These are phyloP conservation scores for Trogon surrucura DNA, from an alignment of 2,113 vertebrate species.

Conservation along the genomic window DNA sequence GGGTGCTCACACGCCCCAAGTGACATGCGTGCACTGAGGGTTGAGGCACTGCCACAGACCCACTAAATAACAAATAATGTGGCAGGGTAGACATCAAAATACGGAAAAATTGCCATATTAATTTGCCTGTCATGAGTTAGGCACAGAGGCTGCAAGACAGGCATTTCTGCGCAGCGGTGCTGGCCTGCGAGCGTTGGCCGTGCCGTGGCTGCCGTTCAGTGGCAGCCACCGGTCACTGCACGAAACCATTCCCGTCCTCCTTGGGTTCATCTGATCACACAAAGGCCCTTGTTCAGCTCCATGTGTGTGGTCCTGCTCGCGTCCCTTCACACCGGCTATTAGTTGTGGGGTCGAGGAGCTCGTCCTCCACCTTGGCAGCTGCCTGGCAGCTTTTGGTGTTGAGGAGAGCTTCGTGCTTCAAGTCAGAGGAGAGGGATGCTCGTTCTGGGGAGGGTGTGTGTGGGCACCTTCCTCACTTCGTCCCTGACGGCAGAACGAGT, in stretches of 20 bases:
- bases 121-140: background rate
- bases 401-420: background rate
- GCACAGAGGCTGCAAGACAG: background rate
- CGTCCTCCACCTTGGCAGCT: background rate
- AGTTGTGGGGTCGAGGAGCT: background rate
- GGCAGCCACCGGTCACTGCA: background rate
- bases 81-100: background rate
- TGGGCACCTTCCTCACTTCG: background rate
- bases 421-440: background rate
- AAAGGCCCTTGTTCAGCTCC: background rate
- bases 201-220: background rate
- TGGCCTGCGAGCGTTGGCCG: background rate
- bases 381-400: fast-evolving
- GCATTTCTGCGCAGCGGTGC: background rate
- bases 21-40: background rate
- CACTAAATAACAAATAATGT: fast-evolving
- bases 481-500: fast-evolving
- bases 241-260: background rate
- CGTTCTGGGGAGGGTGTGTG: background rate
- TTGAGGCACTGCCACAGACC: background rate
- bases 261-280: background rate
- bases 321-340: background rate
- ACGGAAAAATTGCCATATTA: fast-evolving
- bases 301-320: background rate
- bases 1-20: fast-evolving